Percentiles rank a stretch among this genome's conserved stretches.
Conservation (phyloP, 2,797 vertebrate species). For the Typhlichthys eigenmanni region DNA sequence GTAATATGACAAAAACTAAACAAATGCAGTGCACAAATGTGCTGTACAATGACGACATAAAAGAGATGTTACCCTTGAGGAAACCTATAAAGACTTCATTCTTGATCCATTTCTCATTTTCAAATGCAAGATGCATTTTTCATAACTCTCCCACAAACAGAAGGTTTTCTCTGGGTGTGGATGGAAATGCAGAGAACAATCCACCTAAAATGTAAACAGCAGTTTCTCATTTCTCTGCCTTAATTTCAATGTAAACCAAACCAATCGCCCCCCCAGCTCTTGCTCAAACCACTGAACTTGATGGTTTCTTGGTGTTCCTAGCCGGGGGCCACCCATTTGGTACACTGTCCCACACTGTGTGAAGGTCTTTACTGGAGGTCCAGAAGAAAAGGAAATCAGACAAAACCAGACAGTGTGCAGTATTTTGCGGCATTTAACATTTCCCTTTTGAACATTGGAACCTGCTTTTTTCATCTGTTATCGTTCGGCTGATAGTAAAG, state of each 20-base stretch:
- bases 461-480: too few species aligned
- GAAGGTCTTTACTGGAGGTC: conserved; percentile 53
- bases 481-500: too few species aligned
- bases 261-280: conserved; percentile 55
- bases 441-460: conserved; percentile 10
- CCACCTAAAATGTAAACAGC: conserved; percentile 70
- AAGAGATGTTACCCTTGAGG: conserved; percentile 36
- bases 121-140: conserved; percentile 56
- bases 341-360: conserved; percentile 53
- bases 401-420: conserved; percentile 13
- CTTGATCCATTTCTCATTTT: conserved; percentile 47
- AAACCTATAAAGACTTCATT: conserved; percentile 34
- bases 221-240: conserved; percentile 75
- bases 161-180: conserved; percentile 56
- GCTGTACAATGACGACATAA: conserved; percentile 10
- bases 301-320: conserved; percentile 78
- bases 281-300: conserved; percentile 72
- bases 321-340: conserved; percentile 66
- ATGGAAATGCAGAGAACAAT: conserved; percentile 68
- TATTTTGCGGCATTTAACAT: conserved; percentile 17
- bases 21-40: conserved; percentile 18
- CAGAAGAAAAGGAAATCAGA: conserved; percentile 33
- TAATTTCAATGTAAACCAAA: conserved; percentile 78
- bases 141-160: conserved; percentile 46
- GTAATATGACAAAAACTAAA: conserved; percentile 20